A percentile compares a stretch with the other conserved stretches of the same genome.
These are phyloP conservation scores for Psylliodes chrysocephalus DNA, from an alignment of 2,888 invertebrate species.

Conservation along the genomic window DNA sequence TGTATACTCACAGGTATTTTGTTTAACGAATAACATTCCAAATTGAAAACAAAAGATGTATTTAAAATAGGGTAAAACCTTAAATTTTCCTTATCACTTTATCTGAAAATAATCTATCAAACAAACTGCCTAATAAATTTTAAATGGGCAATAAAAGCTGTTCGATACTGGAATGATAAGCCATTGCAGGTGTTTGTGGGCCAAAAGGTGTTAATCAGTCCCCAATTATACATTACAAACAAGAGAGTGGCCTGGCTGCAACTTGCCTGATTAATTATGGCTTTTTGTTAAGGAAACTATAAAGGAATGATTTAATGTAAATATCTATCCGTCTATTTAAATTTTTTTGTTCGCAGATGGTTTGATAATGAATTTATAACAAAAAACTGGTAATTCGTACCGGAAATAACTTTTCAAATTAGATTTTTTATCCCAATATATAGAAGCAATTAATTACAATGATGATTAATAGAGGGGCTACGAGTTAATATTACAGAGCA, in stretches of 20 bases:
- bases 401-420: background rate
- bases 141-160: slow-evolving; percentile 7
- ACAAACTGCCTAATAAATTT: slow-evolving; percentile 3
- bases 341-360: slow-evolving; percentile 15
- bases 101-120: background rate
- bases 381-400: background rate
- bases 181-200: slow-evolving; percentile 26
- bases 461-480: no score
- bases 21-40: no score
- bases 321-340: slow-evolving; percentile 2
- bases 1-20: no score
- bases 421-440: background rate
- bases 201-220: slow-evolving; percentile 31
- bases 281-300: background rate
- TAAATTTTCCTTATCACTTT: background rate
- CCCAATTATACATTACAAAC: slow-evolving; percentile 22
- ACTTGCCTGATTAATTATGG: slow-evolving; percentile 15
- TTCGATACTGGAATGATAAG: slow-evolving; percentile 28
- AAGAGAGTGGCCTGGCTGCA: slow-evolving; percentile 1
- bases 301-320: slow-evolving; percentile 7
- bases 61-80: background rate
- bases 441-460: background rate
- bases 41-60: background rate
- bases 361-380: background rate
- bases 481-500: no score